Percentiles rank a stretch among this genome's conserved stretches.
Evolutionary conservation across 2,888 invertebrate species (phyloP).

Genomic region (Tenthredo notha): DNA sequence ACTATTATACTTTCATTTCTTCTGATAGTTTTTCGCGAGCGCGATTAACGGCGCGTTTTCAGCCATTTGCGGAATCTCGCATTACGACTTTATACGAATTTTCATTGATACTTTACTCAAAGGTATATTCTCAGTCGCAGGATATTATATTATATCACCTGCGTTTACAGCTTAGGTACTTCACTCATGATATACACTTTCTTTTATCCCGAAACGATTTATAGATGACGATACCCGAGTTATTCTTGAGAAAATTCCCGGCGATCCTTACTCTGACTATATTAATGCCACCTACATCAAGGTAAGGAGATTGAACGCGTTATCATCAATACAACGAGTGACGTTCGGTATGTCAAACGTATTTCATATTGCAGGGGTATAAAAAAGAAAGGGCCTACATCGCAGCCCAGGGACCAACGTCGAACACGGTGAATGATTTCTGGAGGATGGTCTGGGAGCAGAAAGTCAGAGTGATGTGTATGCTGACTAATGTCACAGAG

Average conservation of each 20-base stretch:
- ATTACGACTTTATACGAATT: no score
- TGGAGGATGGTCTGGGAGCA: conserved; percentile 80
- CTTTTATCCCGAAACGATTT: neutral
- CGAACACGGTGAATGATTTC: conserved; percentile 76
- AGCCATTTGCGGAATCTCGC: no score
- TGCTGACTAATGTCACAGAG: conserved; percentile 79
- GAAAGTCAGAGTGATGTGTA: conserved; percentile 78
- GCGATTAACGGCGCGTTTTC: neutral
- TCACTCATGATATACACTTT: neutral
- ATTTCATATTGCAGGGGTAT: conserved; percentile 63
- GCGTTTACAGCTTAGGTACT: no score
- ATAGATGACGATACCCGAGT: conserved; percentile 80
- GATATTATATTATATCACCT: no score
- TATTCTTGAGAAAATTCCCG: conserved; percentile 73
- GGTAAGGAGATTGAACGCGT: conserved; percentile 67
- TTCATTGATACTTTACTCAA: no score
- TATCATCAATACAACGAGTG: neutral
- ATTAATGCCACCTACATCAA: conserved; percentile 66
- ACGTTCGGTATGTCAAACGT: neutral
- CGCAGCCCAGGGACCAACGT: conserved; percentile 76
- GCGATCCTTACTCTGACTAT: conserved; percentile 69
- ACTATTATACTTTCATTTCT: no score
- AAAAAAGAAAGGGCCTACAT: conserved; percentile 70
- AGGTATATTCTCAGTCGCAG: no score
- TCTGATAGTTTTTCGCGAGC: no score